Conservation (phyloP, 2,797 vertebrate genomes). For the Helicolenus hilgendorfi region DNA sequence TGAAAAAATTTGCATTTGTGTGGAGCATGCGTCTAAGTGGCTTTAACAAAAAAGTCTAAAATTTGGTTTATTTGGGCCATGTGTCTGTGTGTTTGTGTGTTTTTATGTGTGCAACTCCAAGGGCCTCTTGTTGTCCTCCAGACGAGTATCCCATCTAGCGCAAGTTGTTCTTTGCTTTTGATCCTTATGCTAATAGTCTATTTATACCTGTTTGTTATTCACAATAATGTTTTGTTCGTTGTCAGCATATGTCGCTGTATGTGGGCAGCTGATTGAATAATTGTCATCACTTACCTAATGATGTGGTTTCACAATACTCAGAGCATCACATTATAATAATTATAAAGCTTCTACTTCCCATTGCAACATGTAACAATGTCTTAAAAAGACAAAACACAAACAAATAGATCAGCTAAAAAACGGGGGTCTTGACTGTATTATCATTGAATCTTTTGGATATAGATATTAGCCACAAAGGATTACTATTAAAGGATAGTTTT, state of each 20-base stretch:
- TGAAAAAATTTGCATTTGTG: constrained; percentile 21
- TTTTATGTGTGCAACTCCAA: constrained; percentile 25
- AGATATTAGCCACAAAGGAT: neutral
- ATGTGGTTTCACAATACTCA: constrained; percentile 19
- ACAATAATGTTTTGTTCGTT: constrained; percentile 39
- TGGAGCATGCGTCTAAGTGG: constrained; percentile 5
- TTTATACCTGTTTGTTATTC: constrained; percentile 63
- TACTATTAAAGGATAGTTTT: neutral
- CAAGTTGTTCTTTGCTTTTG: constrained; percentile 58
- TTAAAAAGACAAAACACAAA: neutral
- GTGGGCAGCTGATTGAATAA: constrained; percentile 31
- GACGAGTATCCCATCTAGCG: constrained; percentile 38
- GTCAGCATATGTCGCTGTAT: neutral
- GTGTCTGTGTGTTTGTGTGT: constrained; percentile 12
- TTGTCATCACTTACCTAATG: constrained; percentile 1
- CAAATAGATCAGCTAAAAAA: neutral
- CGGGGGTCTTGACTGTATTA: neutral
- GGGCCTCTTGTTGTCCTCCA: constrained; percentile 47
- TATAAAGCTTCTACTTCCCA: neutral
- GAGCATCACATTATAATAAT: constrained; percentile 2
- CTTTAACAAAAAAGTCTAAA: neutral
- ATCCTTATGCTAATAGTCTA: constrained; percentile 70
- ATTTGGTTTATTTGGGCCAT: constrained; percentile 15
- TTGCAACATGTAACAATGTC: neutral
- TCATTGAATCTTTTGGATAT: neutral